Evolutionary conservation across 2,888 invertebrate genomes (phyloP), one percentile per base, ranked within the genome.

Genomic region (Amblyjoppa proteus): DNA sequence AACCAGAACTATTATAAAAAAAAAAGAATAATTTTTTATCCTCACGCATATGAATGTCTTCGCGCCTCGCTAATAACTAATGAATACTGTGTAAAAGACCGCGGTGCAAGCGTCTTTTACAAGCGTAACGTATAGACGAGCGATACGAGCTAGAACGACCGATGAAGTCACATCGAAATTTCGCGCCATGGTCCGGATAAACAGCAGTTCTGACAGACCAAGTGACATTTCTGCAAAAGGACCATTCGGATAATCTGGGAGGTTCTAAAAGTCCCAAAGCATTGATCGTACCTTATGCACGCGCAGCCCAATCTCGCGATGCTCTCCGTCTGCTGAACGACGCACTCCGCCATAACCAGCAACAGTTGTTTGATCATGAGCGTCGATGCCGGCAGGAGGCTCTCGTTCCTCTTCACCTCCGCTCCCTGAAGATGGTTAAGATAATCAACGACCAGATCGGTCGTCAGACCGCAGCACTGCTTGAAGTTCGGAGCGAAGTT

Each of bases 391-490:
- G 94, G 89, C 3, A 93, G 71, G 61, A 90, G 90, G 13, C 85
- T 73, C n/a, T 93, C 93, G 83, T 92, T 92, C 28, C 91, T 89
- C 16, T 89, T 87, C 3, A 90, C 90, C 4, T 92, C 93, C 0
- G 91, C 90, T 5, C 93, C 96, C 93, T 97, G 96, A 53, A 98
- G 95, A 90, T 97, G 96, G 88, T 96, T 96, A 51, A 98, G 94
- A 89, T 98, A 98, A 90, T 98, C 97, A 0, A 99, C 99, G 51
- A 98, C 96, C 45, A 98, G 95, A 92, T 99, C 99, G 0, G 98
- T 98, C 13, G 98, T 97, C 94, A 98, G 96, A 9, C 99, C 99
- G 91, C 98, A 98, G 92, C 98, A 98, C 92, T 99, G 99, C 92
- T 99, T 99, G 92, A 99, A 99, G 94, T 98, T 98, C 87, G 98